phyloP scores from a whole-genome alignment of 2,888 invertebrate genomes.

The Dynastes tityus region DNA sequence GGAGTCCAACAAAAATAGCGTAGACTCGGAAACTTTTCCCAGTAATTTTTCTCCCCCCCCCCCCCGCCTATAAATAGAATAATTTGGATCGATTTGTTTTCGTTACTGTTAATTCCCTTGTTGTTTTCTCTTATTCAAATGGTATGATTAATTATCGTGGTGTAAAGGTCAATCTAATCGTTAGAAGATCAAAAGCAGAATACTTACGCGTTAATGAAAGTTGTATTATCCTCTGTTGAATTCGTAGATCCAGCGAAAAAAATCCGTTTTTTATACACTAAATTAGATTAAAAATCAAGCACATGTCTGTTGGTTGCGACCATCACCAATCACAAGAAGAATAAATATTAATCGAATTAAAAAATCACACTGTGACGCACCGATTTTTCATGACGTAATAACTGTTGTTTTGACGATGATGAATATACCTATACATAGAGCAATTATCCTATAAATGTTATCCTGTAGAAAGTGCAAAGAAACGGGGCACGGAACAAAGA shows the following conservation, averaged over 20 bases:
- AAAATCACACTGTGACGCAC: conserved; percentile 39
- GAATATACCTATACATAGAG: background rate
- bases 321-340: conserved; percentile 48
- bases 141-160: too few relatives aligned
- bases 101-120: conserved; percentile 5
- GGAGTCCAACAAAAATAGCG: conserved; percentile 41
- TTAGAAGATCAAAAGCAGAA: background rate
- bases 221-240: conserved; percentile 30
- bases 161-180: conserved; percentile 7
- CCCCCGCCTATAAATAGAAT: conserved; percentile 31
- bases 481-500: conserved; percentile 62
- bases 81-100: conserved; percentile 43
- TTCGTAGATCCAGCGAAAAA: conserved; percentile 8
- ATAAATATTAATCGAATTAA: conserved; percentile 1
- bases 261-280: conserved; percentile 38
- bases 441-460: conserved; percentile 46
- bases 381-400: conserved; percentile 39
- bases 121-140: too few relatives aligned
- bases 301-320: conserved; percentile 35
- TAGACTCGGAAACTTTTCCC: conserved; percentile 38
- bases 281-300: conserved; percentile 42
- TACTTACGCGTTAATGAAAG: conserved; percentile 37
- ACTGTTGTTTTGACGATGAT: conserved; percentile 30
- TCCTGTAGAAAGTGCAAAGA: conserved; percentile 54
- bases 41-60: conserved; percentile 25